Evolutionary conservation across 1,140 invertebrate species (phyloP).

Genomic region (Pseudomyrmex dendroicus): DNA sequence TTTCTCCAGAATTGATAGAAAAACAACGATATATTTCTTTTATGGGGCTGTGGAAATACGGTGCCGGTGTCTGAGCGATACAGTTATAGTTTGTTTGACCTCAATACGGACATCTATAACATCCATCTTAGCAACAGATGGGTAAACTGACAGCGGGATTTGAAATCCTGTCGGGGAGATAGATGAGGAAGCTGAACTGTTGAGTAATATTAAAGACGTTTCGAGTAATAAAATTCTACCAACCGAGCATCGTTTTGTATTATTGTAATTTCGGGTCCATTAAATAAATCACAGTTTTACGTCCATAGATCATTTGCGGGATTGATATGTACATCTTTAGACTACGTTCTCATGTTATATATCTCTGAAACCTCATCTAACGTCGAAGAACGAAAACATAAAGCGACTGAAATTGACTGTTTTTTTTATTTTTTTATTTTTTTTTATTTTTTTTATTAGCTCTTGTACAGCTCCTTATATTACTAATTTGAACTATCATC

Average conservation of each 20-base stretch:
- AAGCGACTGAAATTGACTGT: too few relatives aligned
- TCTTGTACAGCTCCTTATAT: too few relatives aligned
- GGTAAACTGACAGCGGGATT: conserved; percentile 56
- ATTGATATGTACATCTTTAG: conserved; percentile 25
- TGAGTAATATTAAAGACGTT: conserved; percentile 60
- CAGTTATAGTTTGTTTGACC: conserved; percentile 51
- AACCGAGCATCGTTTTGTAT: conserved; percentile 42
- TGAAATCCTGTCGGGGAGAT: conserved; percentile 52
- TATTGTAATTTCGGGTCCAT: conserved; percentile 36
- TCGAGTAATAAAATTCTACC: conserved; percentile 49
- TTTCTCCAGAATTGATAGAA: not conserved
- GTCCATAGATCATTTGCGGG: conserved; percentile 25
- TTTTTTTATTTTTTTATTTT: too few relatives aligned
- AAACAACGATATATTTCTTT: not conserved
- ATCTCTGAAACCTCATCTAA: too few relatives aligned
- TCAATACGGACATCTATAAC: conserved; percentile 52
- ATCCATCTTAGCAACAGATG: conserved; percentile 58
- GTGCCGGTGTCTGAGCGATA: conserved; percentile 19
- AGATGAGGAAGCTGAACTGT: conserved; percentile 46
- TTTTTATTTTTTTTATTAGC: not conserved
- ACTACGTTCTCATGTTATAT: not conserved
- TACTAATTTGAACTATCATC: too few relatives aligned
- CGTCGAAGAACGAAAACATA: too few relatives aligned
- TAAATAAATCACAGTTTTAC: conserved; percentile 47
- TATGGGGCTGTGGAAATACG: conserved; percentile 11